Base-by-base conservation (phyloP, 2,113 vertebrate species). In the Limnothrissa miodon region DNA sequence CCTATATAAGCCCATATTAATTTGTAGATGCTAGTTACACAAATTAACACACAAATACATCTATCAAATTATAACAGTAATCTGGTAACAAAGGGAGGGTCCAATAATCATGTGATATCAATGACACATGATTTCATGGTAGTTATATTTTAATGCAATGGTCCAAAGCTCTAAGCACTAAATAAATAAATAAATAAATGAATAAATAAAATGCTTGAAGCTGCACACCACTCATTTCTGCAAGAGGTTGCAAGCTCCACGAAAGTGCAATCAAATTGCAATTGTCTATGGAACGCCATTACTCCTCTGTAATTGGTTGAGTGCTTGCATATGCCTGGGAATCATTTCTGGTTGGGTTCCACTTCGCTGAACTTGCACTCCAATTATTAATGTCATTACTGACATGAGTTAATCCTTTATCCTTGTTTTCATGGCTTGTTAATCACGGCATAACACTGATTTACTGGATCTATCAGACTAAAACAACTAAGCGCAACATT, bases 211-310 rank as follows among this genome's bases (percentile, higher is more conserved):
- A 17, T 33, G 10, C 29, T 17, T 36, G 62, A 36, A 36, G 62
- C 62, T 70, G 62, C 29, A 36, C 62, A 70, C 0, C 29, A 36
- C 17, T 70, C 25, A 70, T 70, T 70, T 29, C 62, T 70, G 62
- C 33, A 70, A 70, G 62, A 33, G 62, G 62, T 29, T 70, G 62
- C 10, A 70, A 36, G 62, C 29, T 33, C 62, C 25, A 33, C 33
- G 62, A 70, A 70, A 17, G 11, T 70, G 62, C 62, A 70, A 70
- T 70, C 62, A 70, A 70, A 70, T 70, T 36, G 62, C 62, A 70
- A 70, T 70, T 70, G 36, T 70, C 62, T 70, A 70, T 33, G 62
- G 62, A 70, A 70, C 33, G 29, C 62, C 62, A 70, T 70, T 36
- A 70, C 62, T 70, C 62, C 15, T 70, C 9, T 9, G 9, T 70